Evolutionary conservation across 2,113 vertebrate species (phyloP), one percentile per base, ranked within the genome.

Genomic region (Pseudorhombus dupliciocellatus): DNA sequence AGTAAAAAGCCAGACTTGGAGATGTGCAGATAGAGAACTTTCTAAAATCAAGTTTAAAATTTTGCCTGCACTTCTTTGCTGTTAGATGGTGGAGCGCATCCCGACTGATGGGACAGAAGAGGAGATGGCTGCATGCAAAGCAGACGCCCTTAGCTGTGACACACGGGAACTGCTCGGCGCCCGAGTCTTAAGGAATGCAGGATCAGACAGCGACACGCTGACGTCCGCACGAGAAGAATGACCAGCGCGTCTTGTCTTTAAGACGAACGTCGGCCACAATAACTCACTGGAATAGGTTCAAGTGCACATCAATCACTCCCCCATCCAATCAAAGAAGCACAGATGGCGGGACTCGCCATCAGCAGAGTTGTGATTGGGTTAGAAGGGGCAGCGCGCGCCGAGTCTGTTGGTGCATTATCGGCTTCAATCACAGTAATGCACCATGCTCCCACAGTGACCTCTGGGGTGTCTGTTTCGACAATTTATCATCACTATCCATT

Each of bases 351-450:
- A 77, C 66, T 75, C 30, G 57, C 84, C 83, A 83, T 87, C 81
- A 83, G 85, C 68, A 66, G 28, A 73, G 80, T 48, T 78, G 81
- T 86, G 88, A 90, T 89, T 88, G 87, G 86, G 86, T 90, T 90
- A 90, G 78, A 84, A 69, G 68, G 79, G 81, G 63, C 83, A 85
- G 52, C 78, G 70, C 67, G 65, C 57, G 4, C 6, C 26, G 83
- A 82, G 80, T 80, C 83, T 85, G 84, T 82, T 83, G 80, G 79
- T 88, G 79, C 82, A 85, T 90, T 89, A 88, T 88, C 81, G 46
- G 84, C 77, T 90, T 87, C 85, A 87, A 91, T 90, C 84, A 80
- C 73, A 69, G 73, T 89, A 89, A 91, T 90, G 86, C 86, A 85
- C 85, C 73, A 44, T 77, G 80, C 76, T 85, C 70, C 66, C 79